Evolutionary conservation across 2,888 invertebrate species (phyloP), one percentile per base, ranked within the genome.

Genomic region (Laspeyria flexula): DNA sequence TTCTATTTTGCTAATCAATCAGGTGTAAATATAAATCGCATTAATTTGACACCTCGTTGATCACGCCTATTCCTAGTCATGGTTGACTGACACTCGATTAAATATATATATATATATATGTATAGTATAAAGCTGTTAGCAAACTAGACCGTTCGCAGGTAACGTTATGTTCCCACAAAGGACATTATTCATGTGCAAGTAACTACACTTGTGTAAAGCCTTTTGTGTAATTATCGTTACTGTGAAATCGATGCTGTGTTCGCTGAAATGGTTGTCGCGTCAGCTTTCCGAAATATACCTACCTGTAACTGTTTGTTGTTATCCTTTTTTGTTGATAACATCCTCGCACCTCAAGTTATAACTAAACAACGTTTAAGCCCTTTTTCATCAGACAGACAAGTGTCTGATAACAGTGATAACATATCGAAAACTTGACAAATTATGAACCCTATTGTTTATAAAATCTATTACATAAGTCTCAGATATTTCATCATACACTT

Each of bases 61-160:
- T 31, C 31, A 31, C 12, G 1, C 13, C 31, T 30, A 30, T 30
- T 11, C 30, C 30, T 4, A 13, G 13, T 31, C 37, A 35, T 25
- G 10, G 3, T 2, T 5, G 29, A 7, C 37, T 34, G 47, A 25
- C 38, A 51, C 39, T 56, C 27, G 11, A 33, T 38, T 29, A 37
- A 40, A 39, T 43, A 33, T 25, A 45, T 45, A 10, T 41, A 25
- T 29, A 37, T 37, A 39, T 43, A 33, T 25, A 45, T 45, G 10
- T 41, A 25, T 25, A 25, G 7, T 25, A 7, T 25, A 25, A 25
- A 7, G 6, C 25, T 4, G 25, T 7, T 25, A 25, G 7, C 25
- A 6, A 25, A 25, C 25, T 25, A 25, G 25, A 25, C 25, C 25
- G 25, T 7, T 25, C 9, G 25, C 25, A 25, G 3, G 25, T 25